phyloP scores from a whole-genome alignment of 1,140 invertebrate genomes.

The Drosophila novamexicana region DNA sequence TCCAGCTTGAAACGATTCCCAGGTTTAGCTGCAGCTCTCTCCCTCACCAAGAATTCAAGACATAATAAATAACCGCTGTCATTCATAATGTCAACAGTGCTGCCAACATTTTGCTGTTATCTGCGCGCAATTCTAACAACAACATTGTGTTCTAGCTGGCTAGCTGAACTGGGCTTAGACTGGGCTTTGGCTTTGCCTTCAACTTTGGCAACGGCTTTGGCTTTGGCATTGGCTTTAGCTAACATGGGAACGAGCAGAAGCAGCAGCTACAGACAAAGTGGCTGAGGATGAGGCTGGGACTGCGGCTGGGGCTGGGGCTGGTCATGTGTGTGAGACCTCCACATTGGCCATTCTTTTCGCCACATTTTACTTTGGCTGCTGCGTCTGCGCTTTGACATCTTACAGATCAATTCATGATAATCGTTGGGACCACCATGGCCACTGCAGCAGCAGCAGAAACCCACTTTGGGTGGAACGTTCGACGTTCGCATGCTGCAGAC shows the following conservation, averaged over 20 bases:
- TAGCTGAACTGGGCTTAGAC: slow-evolving; percentile 32
- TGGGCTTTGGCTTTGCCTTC: slow-evolving; percentile 11
- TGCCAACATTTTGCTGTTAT: slow-evolving; percentile 83
- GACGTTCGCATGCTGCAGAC: slow-evolving; percentile 72
- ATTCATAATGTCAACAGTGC: slow-evolving; percentile 83
- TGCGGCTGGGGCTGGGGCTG: not conserved
- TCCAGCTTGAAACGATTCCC: slow-evolving; percentile 19
- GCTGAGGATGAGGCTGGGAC: slow-evolving; percentile 33
- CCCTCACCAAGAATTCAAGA: slow-evolving; percentile 57
- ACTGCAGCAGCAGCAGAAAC: slow-evolving; percentile 3
- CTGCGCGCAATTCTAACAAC: slow-evolving; percentile 79
- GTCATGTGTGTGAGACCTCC: slow-evolving; percentile 52
- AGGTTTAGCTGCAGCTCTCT: slow-evolving; percentile 27
- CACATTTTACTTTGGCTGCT: slow-evolving; percentile 54
- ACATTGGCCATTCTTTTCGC: slow-evolving; percentile 65
- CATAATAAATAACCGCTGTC: slow-evolving; percentile 83
- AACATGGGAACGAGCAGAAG: slow-evolving; percentile 37
- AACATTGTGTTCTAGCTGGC: slow-evolving; percentile 59
- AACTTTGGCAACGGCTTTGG: slow-evolving; percentile 15
- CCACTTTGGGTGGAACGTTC: slow-evolving; percentile 67
- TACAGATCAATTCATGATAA: slow-evolving; percentile 84
- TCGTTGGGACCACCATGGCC: slow-evolving; percentile 77
- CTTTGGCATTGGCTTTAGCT: slow-evolving; percentile 23
- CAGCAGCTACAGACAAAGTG: slow-evolving; percentile 64
- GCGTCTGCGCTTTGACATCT: slow-evolving; percentile 81